These are phyloP conservation scores for Argyresthia goedartella DNA, from an alignment of 2,888 invertebrate genomes.

Conservation along the genomic window DNA sequence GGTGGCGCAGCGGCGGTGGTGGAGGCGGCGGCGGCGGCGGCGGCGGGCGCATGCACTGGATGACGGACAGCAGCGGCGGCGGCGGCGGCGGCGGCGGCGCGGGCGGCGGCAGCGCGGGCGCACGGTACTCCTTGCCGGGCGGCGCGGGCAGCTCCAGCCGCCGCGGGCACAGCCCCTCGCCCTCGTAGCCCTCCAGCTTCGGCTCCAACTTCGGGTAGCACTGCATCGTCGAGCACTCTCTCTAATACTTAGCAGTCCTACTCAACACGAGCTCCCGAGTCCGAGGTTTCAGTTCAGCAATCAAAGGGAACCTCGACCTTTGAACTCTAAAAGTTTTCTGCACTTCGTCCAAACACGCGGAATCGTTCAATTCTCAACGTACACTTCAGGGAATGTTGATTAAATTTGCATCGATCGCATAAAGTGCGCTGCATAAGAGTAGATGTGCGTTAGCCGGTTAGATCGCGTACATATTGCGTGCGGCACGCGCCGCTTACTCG, in stretches of 20 bases:
- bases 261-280: too few species aligned
- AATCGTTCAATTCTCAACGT: neutral
- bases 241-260: too few species aligned
- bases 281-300: too few species aligned
- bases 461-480: constrained; percentile 39
- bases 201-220: constrained; percentile 60
- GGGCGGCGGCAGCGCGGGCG: too few species aligned
- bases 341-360: neutral
- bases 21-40: constrained; percentile 66
- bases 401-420: neutral
- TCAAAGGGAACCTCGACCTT: too few species aligned
- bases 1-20: constrained; percentile 47
- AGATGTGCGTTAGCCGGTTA: constrained; percentile 14
- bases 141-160: constrained; percentile 60
- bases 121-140: constrained; percentile 61
- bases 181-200: constrained; percentile 41
- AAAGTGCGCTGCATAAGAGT: too few species aligned
- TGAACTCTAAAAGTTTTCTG: neutral
- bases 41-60: constrained; percentile 66
- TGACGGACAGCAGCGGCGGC: constrained; percentile 51
- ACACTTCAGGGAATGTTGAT: neutral
- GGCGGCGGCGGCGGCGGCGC: constrained; percentile 52
- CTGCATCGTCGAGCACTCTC: constrained; percentile 65
- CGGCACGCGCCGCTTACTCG: constrained; percentile 42
- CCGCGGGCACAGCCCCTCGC: constrained; percentile 38